Evolutionary conservation across 1,140 invertebrate species (phyloP), one percentile per base, ranked within the genome.

Genomic region (Galleria mellonella): DNA sequence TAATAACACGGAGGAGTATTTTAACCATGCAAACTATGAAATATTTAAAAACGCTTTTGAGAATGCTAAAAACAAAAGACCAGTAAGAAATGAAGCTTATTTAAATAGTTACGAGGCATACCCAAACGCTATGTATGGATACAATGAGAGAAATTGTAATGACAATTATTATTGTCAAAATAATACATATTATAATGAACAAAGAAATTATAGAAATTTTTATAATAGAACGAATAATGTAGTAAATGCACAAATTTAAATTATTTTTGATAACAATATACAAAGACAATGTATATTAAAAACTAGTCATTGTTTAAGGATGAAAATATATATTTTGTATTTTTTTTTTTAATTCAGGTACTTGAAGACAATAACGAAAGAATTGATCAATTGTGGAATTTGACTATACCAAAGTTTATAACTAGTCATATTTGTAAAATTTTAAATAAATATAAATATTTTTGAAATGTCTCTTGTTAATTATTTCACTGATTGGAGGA

Each of bases 41-140:
- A 67, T 89, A 39, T 90, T 89, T 47, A 88, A 86, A 51, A 86
- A 85, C 45, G 88, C 87, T 12, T 90, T 90, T 55, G 89, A 89
- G 48, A 78, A 73, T 51, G 88, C 88, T 32, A 88, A 87, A 55
- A 87, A 74, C 44, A 71, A 59, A 36, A 68, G 53, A 43, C 43
- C 54, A 28, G 23, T 43, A 8, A 72, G 67, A 47, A 53, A 55
- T 40, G 64, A 58, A 33, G 59, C 69, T 30, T 49, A 59, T 38
- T 7, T 33, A 1, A 33, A 23, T 10, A 62, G 51, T 49, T 67
- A 69, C 43, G 47, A 33, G 31, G 59, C 51, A 54, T 61, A 63
- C 43, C 46, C 62, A 7, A 75, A 63, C 39, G 37, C 54, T 32
- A 52, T 42, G 12, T 74, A 72, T 45, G 51, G 39, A n/a, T 67